Percentiles rank a stretch among this genome's conserved stretches.
phyloP scores from a whole-genome alignment of 2,113 vertebrate species.

The Calyptomena viridis region DNA sequence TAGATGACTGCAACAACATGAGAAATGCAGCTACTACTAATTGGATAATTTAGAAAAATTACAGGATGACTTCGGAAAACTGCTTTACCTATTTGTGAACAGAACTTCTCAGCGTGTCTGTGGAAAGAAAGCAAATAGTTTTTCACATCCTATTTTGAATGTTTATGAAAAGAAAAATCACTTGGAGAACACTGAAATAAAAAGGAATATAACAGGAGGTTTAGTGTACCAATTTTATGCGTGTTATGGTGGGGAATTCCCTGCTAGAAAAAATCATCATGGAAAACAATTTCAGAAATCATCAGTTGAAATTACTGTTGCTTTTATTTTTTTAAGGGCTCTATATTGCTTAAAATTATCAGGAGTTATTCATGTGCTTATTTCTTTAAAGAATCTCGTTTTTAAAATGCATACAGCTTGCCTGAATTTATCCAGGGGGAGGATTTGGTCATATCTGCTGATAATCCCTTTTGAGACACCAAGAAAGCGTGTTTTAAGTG shows the following conservation, averaged over 20 bases:
- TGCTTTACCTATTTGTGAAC: background rate
- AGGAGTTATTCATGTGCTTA: background rate
- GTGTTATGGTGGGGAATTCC: background rate
- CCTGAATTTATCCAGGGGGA: background rate
- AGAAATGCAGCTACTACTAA: background rate
- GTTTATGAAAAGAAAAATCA: background rate
- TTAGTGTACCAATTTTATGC: background rate
- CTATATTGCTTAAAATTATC: background rate
- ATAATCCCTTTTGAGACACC: background rate
- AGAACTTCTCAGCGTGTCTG: background rate
- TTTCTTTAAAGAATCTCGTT: background rate
- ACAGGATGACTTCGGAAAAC: background rate
- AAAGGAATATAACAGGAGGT: background rate
- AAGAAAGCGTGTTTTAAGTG: background rate
- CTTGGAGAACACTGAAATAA: background rate
- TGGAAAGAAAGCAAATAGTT: background rate
- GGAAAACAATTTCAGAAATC: background rate
- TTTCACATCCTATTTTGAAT: background rate
- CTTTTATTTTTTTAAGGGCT: background rate
- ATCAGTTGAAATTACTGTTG: background rate
- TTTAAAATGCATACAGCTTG: background rate
- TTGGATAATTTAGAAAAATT: background rate
- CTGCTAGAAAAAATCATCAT: background rate
- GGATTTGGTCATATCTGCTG: background rate
- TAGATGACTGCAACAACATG: background rate